These are phyloP conservation scores for Melanotaenia maccullochi DNA, from an alignment of 2,797 vertebrate species.

Conservation along the genomic window DNA sequence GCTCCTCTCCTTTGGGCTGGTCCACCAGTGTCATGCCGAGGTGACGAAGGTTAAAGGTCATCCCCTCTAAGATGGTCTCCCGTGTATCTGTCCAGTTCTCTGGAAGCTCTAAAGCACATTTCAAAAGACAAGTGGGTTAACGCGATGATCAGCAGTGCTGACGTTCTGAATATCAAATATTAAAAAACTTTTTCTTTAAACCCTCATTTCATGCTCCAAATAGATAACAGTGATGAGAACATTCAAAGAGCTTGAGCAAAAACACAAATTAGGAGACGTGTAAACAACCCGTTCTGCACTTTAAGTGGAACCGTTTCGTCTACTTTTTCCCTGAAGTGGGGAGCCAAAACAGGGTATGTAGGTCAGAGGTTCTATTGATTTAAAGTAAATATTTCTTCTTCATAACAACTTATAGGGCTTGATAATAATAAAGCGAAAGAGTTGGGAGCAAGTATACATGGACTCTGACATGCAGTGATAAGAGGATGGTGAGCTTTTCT, in stretches of 20 bases:
- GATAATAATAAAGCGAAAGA: slow-evolving; percentile 30
- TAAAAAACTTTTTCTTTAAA: not conserved
- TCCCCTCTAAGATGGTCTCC: slow-evolving; percentile 93
- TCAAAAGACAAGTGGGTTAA: slow-evolving; percentile 2
- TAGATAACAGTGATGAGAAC: slow-evolving; percentile 33
- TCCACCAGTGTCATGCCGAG: slow-evolving; percentile 96
- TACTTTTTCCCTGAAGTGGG: slow-evolving; percentile 25
- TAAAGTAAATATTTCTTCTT: slow-evolving; percentile 63
- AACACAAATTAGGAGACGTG: slow-evolving; percentile 52
- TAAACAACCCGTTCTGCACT: slow-evolving; percentile 53
- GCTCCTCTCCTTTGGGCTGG: slow-evolving; percentile 94
- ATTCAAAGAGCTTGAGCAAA: slow-evolving; percentile 30
- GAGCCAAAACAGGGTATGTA: slow-evolving; percentile 44
- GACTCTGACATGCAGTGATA: slow-evolving; percentile 48
- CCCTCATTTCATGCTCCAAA: slow-evolving; percentile 18
- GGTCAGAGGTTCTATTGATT: slow-evolving; percentile 57
- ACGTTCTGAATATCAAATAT: slow-evolving; percentile 21
- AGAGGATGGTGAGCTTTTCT: slow-evolving; percentile 19
- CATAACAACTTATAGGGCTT: slow-evolving; percentile 40
- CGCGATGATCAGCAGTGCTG: slow-evolving; percentile 14
- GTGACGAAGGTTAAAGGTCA: slow-evolving; percentile 95
- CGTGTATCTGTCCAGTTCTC: slow-evolving; percentile 98
- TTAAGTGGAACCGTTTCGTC: slow-evolving; percentile 39
- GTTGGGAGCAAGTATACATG: slow-evolving; percentile 9
- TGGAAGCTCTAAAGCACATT: slow-evolving; percentile 86